A percentile compares a stretch with the other conserved stretches of the same genome.
These are phyloP conservation scores for Cettia cetti DNA, from an alignment of 2,113 vertebrate species.

Conservation along the genomic window DNA sequence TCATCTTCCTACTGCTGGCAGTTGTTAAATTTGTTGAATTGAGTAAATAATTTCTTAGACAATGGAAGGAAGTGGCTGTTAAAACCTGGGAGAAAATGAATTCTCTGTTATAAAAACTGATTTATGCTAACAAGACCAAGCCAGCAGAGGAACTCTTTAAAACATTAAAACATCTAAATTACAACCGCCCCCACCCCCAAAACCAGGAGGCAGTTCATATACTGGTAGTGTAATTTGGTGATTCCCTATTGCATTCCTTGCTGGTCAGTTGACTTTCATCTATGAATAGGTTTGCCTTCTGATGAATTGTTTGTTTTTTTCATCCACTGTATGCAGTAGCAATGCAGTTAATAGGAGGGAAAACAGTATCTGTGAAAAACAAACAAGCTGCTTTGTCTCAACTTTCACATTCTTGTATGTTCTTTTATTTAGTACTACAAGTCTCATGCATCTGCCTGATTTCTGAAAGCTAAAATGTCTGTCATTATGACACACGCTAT, in stretches of 20 bases:
- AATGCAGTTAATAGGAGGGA: neutral
- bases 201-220: neutral
- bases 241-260: neutral
- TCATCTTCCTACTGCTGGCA: neutral
- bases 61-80: neutral
- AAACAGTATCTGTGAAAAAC: neutral
- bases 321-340: neutral
- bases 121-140: neutral
- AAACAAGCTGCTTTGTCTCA: neutral
- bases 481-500: neutral
- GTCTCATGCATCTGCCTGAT: neutral
- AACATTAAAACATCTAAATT: neutral
- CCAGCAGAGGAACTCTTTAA: neutral
- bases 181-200: neutral
- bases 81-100: neutral
- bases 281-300: neutral
- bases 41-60: slow-evolving; percentile 30
- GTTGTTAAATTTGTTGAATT: neutral
- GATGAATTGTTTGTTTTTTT: neutral
- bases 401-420: neutral
- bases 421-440: neutral
- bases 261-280: neutral
- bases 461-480: neutral
- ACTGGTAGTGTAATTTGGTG: neutral
- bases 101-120: neutral